Base-by-base conservation (phyloP, 2,888 invertebrate species). In the Habrosyne pyritoides region DNA sequence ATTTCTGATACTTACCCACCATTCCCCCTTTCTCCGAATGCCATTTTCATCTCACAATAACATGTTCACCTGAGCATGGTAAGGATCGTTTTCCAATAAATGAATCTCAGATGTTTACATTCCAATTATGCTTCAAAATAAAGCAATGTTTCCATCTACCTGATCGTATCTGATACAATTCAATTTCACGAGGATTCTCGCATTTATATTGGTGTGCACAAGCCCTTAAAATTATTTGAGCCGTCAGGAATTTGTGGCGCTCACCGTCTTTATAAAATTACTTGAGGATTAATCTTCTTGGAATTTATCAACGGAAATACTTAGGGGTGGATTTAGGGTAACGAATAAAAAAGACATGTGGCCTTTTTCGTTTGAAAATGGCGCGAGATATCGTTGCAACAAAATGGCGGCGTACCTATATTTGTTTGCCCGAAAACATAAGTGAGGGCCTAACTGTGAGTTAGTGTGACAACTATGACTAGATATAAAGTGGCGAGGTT, bases 1-100 rank as follows among this genome's bases (percentile, higher is more conserved):
- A 18, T 18, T 42, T 42, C 42, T 18, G 42, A 42, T 42, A 33
- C n/a, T 42, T 42, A 18, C n/a, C 42, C 1, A 2, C 18, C 1
- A 2, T 18, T 42, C 18, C 18, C 42, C 42, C 42, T 8, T 42
- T 42, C 8, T 18, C 42, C 42, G 7, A 24, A 24, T 24, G 24
- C 4, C 24, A 42, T n/a, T 42, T 4, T 6, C n/a, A 36, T 42
- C 18, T 18, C 42, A 42, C 18, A 42, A 18, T 18, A 42, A 42
- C 42, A 42, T 42, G 18, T 42, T 42, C 42, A 42, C 42, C 18
- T 42, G 42, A 42, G 42, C 18, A n/a, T 42, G 8, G 14, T 14
- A 42, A 42, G 42, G 14, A 42, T 42, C 42, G 42, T 42, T 42
- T 42, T 42, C 42, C 42, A 42, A 42, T 42, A 42, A 42, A 42